Evolutionary conservation across 2,797 vertebrate genomes (phyloP).

Genomic region (Loris lydekkerianus): DNA sequence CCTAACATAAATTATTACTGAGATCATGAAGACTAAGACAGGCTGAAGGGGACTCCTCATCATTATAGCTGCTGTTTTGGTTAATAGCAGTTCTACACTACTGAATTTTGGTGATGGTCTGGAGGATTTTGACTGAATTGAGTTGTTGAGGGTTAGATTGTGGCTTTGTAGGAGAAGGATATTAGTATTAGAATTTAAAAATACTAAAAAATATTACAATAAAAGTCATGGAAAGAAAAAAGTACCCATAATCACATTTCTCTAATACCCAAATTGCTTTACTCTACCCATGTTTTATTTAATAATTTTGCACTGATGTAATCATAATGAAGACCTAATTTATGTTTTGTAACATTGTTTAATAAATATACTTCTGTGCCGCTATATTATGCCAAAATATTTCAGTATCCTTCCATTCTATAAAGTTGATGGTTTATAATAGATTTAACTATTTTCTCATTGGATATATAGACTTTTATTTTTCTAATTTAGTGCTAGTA

Average conservation of each 20-base stretch:
- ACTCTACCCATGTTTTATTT: slow-evolving; percentile 5
- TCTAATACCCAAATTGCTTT: neutral
- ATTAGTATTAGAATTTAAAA: slow-evolving; percentile 22
- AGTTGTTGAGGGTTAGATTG: neutral
- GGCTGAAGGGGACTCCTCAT: neutral
- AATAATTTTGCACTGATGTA: neutral
- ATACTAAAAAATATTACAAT: neutral
- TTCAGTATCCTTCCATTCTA: neutral
- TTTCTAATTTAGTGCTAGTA: slow-evolving; percentile 25
- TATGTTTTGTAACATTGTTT: neutral
- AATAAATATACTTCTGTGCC: slow-evolving; percentile 21
- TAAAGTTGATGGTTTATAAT: neutral
- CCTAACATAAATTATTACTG: slow-evolving; percentile 60
- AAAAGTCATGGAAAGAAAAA: neutral
- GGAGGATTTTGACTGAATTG: neutral
- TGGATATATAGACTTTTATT: neutral
- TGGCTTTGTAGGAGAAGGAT: neutral
- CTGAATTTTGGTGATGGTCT: neutral
- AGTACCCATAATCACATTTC: neutral
- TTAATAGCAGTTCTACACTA: neutral
- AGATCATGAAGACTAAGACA: slow-evolving; percentile 10
- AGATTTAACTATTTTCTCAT: slow-evolving; percentile 17
- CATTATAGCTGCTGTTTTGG: neutral
- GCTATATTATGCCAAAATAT: slow-evolving; percentile 9
- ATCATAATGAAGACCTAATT: slow-evolving; percentile 18